phyloP scores from a whole-genome alignment of 2,888 invertebrate genomes.

The Linnaemya tessellans region DNA sequence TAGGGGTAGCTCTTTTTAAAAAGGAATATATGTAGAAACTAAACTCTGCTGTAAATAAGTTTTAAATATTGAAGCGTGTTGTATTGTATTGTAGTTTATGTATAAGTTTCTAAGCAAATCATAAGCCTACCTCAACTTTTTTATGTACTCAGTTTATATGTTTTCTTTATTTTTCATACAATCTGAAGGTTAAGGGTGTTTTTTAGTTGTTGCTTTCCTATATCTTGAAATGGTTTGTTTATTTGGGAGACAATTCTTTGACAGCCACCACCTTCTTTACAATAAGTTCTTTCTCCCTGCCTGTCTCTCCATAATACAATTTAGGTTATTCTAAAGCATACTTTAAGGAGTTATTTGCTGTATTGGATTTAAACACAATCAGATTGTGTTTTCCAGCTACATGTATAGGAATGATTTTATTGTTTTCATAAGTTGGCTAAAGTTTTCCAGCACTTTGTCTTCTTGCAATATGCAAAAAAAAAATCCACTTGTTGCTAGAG shows the following conservation, averaged over 20 bases:
- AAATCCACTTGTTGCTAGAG: slow-evolving; percentile 55
- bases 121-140: slow-evolving; percentile 63
- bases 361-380: too few species aligned
- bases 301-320: background rate
- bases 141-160: slow-evolving; percentile 1
- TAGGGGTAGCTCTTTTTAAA: slow-evolving; percentile 24
- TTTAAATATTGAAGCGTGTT: background rate
- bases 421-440: background rate
- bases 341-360: slow-evolving; percentile 57
- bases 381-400: too few species aligned
- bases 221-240: slow-evolving; percentile 61
- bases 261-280: slow-evolving; percentile 44
- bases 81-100: background rate
- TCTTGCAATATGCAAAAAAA: background rate
- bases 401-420: background rate
- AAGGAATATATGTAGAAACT: background rate
- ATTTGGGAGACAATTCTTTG: background rate
- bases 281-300: background rate
- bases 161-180: background rate
- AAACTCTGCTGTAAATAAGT: background rate
- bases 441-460: background rate
- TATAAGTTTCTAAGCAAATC: slow-evolving; percentile 33
- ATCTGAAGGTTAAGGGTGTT: slow-evolving; percentile 61
- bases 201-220: background rate
- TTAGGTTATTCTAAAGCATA: slow-evolving; percentile 34